Evolutionary conservation across 2,113 vertebrate genomes (phyloP).

Genomic region (Scomber colias): DNA sequence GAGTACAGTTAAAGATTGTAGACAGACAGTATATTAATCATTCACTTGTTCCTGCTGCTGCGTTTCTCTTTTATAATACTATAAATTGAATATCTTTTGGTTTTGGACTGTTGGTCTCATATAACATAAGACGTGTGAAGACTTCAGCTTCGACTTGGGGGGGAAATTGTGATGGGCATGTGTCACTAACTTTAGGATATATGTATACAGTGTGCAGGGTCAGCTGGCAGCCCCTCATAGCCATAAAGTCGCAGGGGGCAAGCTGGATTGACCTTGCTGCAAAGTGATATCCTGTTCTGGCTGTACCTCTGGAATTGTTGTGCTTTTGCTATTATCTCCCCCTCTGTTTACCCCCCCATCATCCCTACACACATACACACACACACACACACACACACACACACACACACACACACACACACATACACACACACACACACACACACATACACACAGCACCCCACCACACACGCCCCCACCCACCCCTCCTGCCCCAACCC

Average conservation of each 20-base stretch:
- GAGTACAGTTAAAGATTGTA: no score
- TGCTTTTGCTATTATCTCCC: conserved; percentile 63
- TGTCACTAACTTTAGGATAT: not conserved
- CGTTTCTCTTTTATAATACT: not conserved
- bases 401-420: conserved; percentile 8
- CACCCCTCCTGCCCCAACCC: not conserved
- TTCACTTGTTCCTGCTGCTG: not conserved
- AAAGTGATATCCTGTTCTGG: conserved; percentile 42
- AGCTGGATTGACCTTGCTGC: conserved; percentile 54
- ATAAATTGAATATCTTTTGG: not conserved
- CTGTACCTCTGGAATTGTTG: conserved; percentile 35
- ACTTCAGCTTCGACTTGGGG: not conserved
- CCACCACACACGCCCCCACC: conserved; percentile 3
- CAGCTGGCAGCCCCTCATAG: not conserved
- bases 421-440: conserved; percentile 22
- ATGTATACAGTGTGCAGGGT: not conserved
- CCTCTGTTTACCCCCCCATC: conserved; percentile 53
- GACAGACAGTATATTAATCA: no score
- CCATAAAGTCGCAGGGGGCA: not conserved
- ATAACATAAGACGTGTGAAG: not conserved
- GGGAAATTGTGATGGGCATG: conserved; percentile 4
- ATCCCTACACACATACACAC: conserved; percentile 3
- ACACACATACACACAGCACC: conserved; percentile 43
- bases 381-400: conserved; percentile 32
- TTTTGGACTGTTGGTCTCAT: not conserved